phyloP scores from a whole-genome alignment of 2,888 invertebrate genomes.

The Diogma glabrata region DNA sequence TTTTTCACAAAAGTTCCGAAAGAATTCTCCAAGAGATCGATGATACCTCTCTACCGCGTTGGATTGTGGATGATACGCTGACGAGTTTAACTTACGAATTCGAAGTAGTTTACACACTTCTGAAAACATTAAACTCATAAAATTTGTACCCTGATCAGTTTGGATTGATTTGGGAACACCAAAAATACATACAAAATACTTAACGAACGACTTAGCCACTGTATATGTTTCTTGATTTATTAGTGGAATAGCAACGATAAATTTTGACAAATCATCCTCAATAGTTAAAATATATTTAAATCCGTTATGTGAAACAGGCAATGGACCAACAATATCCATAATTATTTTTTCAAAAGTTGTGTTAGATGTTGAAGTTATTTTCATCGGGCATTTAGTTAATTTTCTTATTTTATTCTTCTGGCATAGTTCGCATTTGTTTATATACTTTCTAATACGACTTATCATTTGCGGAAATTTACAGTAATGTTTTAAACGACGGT shows the following conservation, averaged over 20 bases:
- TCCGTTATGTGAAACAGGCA: slow-evolving; percentile 20
- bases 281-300: no score
- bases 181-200: no score
- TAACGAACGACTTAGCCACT: no score
- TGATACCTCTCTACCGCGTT: no score
- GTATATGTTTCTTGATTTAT: no score
- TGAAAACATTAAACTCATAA: no score
- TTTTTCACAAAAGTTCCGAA: slow-evolving; percentile 18
- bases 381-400: slow-evolving; percentile 1
- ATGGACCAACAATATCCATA: no score
- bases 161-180: no score
- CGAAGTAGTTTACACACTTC: slow-evolving; percentile 21
- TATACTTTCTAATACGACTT: slow-evolving; percentile 23
- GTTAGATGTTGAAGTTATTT: slow-evolving; percentile 23
- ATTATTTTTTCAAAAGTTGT: slow-evolving; percentile 24
- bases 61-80: slow-evolving; percentile 26
- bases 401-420: slow-evolving; percentile 17
- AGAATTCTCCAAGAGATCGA: slow-evolving; percentile 27
- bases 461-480: slow-evolving; percentile 26
- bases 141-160: no score
- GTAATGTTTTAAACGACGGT: slow-evolving; percentile 21
- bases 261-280: no score
- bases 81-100: slow-evolving; percentile 23
- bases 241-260: no score
- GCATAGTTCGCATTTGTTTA: slow-evolving; percentile 23